Conservation (phyloP, 2,797 vertebrate species). For the Pseudomugil tenellus region DNA sequence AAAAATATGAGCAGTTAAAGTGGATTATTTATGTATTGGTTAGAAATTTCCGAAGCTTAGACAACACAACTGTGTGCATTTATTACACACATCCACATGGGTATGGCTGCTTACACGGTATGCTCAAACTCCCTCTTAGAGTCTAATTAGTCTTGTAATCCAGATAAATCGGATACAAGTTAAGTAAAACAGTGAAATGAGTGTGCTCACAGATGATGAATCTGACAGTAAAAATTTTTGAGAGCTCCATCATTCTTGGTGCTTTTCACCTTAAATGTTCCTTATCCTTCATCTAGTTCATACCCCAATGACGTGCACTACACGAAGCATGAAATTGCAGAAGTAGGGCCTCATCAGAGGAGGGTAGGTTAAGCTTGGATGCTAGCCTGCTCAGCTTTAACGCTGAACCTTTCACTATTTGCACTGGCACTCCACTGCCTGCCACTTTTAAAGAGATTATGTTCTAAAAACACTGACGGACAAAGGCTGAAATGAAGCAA, state of each 20-base stretch:
- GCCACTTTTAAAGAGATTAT: constrained; percentile 65
- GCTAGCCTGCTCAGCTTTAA: constrained; percentile 45
- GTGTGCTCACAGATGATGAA: constrained; percentile 18
- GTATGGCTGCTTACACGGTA: constrained; percentile 1
- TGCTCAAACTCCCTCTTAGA: constrained; percentile 3
- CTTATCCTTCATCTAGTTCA: constrained; percentile 47
- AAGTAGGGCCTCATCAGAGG: constrained; percentile 38
- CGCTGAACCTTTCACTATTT: constrained; percentile 50
- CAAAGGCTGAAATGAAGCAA: constrained; percentile 64
- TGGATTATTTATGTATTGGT: constrained; percentile 8
- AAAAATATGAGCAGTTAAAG: constrained; percentile 14
- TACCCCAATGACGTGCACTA: constrained; percentile 1
- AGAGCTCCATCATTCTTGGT: constrained; percentile 20
- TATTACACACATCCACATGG: constrained; percentile 11
- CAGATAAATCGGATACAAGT: constrained; percentile 35
- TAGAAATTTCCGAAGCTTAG: constrained; percentile 13
- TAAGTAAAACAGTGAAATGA: constrained; percentile 27
- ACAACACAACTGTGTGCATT: constrained; percentile 2
- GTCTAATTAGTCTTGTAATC: constrained; percentile 49
- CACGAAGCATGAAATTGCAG: constrained; percentile 52
- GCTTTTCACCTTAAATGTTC: constrained; percentile 20
- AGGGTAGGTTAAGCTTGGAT: constrained; percentile 42
- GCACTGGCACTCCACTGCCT: constrained; percentile 46
- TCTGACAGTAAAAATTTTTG: constrained; percentile 22
- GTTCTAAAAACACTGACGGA: constrained; percentile 55